phyloP scores from a whole-genome alignment of 2,888 invertebrate species.

The Neoscelio sp. region DNA sequence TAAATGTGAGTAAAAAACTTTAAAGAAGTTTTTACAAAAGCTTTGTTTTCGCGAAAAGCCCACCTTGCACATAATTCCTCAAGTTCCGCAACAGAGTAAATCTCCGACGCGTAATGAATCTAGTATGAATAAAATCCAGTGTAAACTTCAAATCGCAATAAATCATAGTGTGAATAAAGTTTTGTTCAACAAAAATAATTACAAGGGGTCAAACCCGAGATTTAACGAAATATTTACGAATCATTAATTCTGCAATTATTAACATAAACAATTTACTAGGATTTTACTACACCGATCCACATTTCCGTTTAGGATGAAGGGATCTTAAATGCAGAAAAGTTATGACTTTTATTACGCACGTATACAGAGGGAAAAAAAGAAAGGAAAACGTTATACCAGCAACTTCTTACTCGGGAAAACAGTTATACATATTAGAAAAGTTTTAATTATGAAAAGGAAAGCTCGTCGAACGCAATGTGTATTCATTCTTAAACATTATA shows the following conservation, averaged over 20 bases:
- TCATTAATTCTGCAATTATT: too few relatives aligned
- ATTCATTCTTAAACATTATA: conserved; percentile 12
- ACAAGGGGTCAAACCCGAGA: background rate
- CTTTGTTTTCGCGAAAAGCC: conserved; percentile 47
- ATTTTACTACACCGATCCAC: conserved; percentile 10
- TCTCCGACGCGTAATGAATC: conserved; percentile 51
- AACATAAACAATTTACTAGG: conserved; percentile 20
- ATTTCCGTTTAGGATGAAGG: conserved; percentile 1
- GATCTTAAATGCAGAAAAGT: conserved; percentile 5
- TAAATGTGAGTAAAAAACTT: conserved; percentile 58
- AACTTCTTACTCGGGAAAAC: conserved; percentile 29
- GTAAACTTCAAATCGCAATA: conserved; percentile 60
- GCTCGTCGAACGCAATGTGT: conserved; percentile 22
- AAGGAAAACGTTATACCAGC: conserved; percentile 18
- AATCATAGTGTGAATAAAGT: conserved; percentile 56
- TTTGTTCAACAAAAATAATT: conserved; percentile 37
- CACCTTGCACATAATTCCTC: conserved; percentile 56
- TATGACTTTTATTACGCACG: conserved; percentile 13
- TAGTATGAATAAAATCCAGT: conserved; percentile 54
- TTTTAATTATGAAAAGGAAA: conserved; percentile 41
- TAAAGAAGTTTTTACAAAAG: conserved; percentile 51
- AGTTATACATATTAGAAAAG: conserved; percentile 46
- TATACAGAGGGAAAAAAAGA: too few relatives aligned
- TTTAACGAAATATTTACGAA: background rate
- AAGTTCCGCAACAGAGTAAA: conserved; percentile 60